Evolutionary conservation across 2,888 invertebrate genomes (phyloP).

Genomic region (Eupithecia subfuscata): DNA sequence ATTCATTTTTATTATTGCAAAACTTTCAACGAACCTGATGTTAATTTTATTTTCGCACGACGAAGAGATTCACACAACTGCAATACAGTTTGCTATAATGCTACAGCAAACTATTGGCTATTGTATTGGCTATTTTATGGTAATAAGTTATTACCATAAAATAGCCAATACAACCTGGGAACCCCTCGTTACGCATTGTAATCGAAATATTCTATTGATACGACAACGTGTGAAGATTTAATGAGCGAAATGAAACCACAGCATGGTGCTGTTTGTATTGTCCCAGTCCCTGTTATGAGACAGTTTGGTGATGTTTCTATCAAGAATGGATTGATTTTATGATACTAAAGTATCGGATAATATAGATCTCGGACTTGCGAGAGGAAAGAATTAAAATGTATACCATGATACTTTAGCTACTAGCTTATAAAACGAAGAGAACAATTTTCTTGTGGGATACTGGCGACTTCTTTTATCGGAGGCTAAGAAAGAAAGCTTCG

Average conservation of each 20-base stretch:
- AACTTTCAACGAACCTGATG: not conserved
- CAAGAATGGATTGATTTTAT: not conserved
- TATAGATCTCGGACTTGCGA: too few species aligned
- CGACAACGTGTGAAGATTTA: constrained; percentile 31
- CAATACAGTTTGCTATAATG: not conserved
- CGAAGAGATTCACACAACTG: not conserved
- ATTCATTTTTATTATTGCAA: not conserved
- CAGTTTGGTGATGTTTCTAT: not conserved
- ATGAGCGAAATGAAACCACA: constrained; percentile 49
- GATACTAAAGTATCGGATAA: too few species aligned
- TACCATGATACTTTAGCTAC: too few species aligned
- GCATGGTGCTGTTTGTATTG: not conserved
- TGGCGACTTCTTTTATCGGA: too few species aligned
- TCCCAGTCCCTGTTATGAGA: not conserved
- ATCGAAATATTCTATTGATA: not conserved
- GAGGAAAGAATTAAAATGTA: too few species aligned
- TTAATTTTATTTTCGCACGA: not conserved
- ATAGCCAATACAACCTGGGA: constrained; percentile 14
- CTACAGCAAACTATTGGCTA: too few species aligned
- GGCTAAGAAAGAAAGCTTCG: too few species aligned
- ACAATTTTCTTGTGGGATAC: too few species aligned
- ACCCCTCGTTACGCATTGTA: constrained; percentile 24
- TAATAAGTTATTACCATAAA: constrained; percentile 28
- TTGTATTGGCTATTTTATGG: too few species aligned
- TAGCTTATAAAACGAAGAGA: too few species aligned